phyloP scores from a whole-genome alignment of 92 coral and sea anemone species.

The Isaurus tuberculatus region DNA sequence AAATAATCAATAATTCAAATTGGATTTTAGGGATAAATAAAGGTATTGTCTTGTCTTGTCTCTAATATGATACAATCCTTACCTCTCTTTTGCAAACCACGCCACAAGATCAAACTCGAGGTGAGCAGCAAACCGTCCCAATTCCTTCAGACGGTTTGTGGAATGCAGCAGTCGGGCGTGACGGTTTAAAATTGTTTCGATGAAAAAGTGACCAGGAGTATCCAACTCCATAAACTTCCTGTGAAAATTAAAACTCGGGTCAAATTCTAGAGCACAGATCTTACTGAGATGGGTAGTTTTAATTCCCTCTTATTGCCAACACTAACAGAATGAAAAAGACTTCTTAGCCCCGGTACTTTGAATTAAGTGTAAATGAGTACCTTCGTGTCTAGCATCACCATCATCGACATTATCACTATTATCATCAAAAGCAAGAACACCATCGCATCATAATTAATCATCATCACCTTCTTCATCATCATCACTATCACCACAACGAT shows the following conservation, averaged over 20 bases:
- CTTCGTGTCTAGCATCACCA: too few relatives aligned
- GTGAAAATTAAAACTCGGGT: not conserved
- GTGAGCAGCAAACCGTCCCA: constrained; percentile 92
- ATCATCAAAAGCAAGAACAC: too few relatives aligned
- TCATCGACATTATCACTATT: too few relatives aligned
- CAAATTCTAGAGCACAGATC: not conserved
- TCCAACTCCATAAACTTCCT: constrained; percentile 69
- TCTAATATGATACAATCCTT: not conserved
- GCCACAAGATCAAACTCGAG: constrained; percentile 87
- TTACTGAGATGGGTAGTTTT: too few relatives aligned
- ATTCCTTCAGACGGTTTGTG: constrained; percentile 88
- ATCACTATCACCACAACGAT: not conserved
- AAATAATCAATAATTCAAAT: too few relatives aligned
- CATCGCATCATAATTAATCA: too few relatives aligned
- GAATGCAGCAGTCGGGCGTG: constrained; percentile 86
- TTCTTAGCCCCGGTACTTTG: too few relatives aligned
- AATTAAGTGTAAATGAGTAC: too few relatives aligned
- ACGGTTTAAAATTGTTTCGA: constrained; percentile 93
- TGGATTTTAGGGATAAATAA: too few relatives aligned
- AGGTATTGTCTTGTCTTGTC: too few relatives aligned
- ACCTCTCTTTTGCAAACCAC: constrained; percentile 97
- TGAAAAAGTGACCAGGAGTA: constrained; percentile 85
- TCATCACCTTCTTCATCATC: not conserved
- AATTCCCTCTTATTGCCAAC: not conserved
- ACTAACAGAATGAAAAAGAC: too few relatives aligned